Evolutionary conservation across 2,113 vertebrate genomes (phyloP).

Genomic region (Serinus canaria): DNA sequence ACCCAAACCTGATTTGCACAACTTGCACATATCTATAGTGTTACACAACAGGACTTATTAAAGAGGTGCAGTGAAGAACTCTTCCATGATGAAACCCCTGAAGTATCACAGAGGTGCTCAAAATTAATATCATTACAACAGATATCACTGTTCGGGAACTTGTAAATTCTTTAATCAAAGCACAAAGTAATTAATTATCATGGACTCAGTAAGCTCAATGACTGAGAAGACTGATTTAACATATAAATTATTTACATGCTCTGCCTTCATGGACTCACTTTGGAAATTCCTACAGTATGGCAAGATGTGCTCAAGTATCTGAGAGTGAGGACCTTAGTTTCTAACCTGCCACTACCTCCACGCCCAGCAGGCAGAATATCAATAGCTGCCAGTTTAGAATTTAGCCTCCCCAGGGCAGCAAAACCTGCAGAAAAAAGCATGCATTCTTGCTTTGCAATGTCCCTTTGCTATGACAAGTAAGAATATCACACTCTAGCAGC

Average conservation of each 20-base stretch:
- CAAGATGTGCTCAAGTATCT: background rate
- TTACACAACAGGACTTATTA: background rate
- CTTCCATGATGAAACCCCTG: background rate
- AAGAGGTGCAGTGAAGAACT: background rate
- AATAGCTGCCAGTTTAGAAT: background rate
- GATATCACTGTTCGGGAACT: background rate
- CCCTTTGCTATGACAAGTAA: background rate
- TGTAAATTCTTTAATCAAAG: background rate
- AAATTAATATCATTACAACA: background rate
- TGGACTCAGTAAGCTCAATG: background rate
- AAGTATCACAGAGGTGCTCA: background rate
- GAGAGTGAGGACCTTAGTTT: background rate
- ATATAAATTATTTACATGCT: background rate
- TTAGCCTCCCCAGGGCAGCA: background rate
- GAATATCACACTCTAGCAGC: background rate
- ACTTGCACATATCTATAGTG: background rate
- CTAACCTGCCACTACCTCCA: background rate
- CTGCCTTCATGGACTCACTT: background rate
- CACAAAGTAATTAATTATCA: background rate
- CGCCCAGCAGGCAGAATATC: background rate
- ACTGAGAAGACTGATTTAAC: background rate
- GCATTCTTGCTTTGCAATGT: background rate
- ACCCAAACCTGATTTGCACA: background rate
- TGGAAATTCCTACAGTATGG: background rate
- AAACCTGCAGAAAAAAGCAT: background rate